Evolutionary conservation across 2,888 invertebrate species (phyloP).

Genomic region (Kuschelorhynchus macadamiae): DNA sequence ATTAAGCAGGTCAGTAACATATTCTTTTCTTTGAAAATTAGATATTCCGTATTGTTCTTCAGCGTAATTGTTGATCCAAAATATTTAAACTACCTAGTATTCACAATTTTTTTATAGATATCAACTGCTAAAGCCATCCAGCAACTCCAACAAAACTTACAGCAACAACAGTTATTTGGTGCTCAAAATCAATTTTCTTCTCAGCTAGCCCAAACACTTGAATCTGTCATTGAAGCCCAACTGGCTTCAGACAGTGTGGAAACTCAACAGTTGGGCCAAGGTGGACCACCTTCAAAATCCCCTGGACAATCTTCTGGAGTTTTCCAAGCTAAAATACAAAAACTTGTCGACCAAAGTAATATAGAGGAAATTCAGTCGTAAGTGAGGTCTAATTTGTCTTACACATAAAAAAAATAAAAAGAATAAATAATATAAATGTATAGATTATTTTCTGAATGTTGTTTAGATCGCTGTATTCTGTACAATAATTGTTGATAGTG

Average conservation of each 20-base stretch:
- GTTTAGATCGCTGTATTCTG: too few relatives aligned
- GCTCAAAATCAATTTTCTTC: not conserved
- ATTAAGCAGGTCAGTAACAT: not conserved
- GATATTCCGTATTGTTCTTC: too few relatives aligned
- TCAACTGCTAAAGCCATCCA: not conserved
- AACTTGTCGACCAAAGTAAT: constrained; percentile 27
- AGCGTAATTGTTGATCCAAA: too few relatives aligned
- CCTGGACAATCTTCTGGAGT: constrained; percentile 1
- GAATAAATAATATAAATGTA: too few relatives aligned
- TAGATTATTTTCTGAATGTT: too few relatives aligned
- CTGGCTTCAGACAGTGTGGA: constrained; percentile 16
- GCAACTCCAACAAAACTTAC: not conserved
- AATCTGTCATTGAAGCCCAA: constrained; percentile 28
- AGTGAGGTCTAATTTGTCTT: too few relatives aligned
- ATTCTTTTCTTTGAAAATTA: too few relatives aligned
- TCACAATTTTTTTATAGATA: constrained; percentile 1
- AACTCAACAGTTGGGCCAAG: constrained; percentile 5
- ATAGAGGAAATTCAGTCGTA: constrained; percentile 36
- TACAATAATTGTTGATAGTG: too few relatives aligned
- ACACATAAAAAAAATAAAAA: too few relatives aligned
- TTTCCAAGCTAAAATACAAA: constrained; percentile 22
- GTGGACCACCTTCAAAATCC: not conserved
- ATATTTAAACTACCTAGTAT: too few relatives aligned
- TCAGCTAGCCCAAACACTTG: not conserved
- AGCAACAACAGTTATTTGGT: not conserved